A percentile compares a stretch with the other conserved stretches of the same genome.
Evolutionary conservation across 2,888 invertebrate genomes (phyloP).

Genomic region (Drosophila yooni): DNA sequence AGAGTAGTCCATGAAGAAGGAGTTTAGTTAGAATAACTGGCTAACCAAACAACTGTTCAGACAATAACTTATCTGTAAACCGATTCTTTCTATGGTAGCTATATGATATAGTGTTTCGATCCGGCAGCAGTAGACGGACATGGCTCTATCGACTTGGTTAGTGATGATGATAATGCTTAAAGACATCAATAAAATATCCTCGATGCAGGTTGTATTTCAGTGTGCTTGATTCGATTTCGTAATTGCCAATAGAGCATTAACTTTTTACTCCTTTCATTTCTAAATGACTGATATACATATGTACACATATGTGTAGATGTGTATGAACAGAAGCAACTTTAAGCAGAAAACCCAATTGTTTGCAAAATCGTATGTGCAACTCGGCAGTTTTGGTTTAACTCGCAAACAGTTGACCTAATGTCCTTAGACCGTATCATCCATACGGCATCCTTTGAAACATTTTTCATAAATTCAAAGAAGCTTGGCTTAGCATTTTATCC

Average conservation of each 20-base stretch:
- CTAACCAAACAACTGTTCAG: not conserved
- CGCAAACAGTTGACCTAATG: slow-evolving; percentile 25
- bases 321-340: not conserved
- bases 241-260: not conserved
- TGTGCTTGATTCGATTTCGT: not conserved
- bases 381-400: not conserved
- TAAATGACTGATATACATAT: not conserved
- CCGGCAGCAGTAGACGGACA: not conserved
- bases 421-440: not conserved
- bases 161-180: not conserved
- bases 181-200: accelerated
- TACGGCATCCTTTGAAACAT: slow-evolving; percentile 2
- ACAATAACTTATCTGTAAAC: not conserved
- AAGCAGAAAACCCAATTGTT: not conserved
- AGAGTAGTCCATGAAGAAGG: not conserved
- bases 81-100: no score
- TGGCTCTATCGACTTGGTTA: not conserved
- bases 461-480: slow-evolving; percentile 29
- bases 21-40: not conserved
- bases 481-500: slow-evolving; percentile 38
- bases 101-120: no score
- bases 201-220: not conserved
- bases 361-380: not conserved
- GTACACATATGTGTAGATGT: not conserved
- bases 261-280: not conserved